These are phyloP conservation scores for Dreissena polymorpha DNA, from an alignment of 1,140 invertebrate species.

Conservation along the genomic window DNA sequence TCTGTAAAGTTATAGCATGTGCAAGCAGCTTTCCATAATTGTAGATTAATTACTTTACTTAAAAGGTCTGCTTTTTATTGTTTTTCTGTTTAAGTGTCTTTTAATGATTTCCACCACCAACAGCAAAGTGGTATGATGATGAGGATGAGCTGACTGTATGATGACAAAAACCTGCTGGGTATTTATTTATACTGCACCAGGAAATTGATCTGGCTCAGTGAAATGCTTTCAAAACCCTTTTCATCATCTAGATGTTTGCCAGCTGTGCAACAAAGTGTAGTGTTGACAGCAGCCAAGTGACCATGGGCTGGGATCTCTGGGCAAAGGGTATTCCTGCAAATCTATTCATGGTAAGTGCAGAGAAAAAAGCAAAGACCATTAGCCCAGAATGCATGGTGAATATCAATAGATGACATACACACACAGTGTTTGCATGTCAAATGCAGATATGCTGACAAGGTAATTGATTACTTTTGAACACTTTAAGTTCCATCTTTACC, in stretches of 20 bases:
- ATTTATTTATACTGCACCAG: not conserved
- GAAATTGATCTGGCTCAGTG: not conserved
- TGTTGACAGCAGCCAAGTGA: slow-evolving; percentile 6
- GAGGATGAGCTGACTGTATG: not conserved
- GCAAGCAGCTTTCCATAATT: no score
- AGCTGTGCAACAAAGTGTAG: not conserved
- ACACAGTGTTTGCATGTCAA: slow-evolving; percentile 1
- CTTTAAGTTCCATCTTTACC: not conserved
- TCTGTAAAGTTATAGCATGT: no score
- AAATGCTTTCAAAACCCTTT: not conserved
- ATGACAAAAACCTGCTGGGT: not conserved
- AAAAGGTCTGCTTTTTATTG: no score
- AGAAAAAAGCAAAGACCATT: no score
- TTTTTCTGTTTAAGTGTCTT: no score
- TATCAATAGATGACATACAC: not conserved
- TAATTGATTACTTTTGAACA: slow-evolving; percentile 8
- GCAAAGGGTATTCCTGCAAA: no score
- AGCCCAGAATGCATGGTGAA: not conserved
- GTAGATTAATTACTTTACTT: no score
- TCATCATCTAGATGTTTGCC: slow-evolving; percentile 3
- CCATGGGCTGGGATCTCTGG: not conserved
- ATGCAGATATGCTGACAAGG: slow-evolving; percentile 5
- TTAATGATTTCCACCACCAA: no score
- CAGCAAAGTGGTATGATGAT: no score
- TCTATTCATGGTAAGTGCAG: no score